phyloP scores from a whole-genome alignment of 92 coral and sea anemone species.

The Porites rus region DNA sequence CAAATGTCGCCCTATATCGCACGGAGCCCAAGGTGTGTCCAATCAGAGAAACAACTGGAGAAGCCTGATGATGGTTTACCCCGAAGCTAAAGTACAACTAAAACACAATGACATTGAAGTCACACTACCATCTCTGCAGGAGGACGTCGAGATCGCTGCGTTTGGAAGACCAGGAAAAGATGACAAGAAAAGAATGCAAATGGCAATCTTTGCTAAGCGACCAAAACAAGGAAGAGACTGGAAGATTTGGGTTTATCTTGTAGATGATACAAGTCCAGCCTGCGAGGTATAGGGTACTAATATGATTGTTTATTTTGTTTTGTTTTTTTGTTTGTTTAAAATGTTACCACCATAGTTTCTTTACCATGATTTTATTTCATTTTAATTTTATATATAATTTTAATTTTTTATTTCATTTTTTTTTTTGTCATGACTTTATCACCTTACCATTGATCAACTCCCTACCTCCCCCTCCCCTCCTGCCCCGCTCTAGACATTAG shows the following conservation, averaged over 20 bases:
- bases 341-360: too few species aligned
- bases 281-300: slow-evolving; percentile 1
- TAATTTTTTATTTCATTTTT: too few species aligned
- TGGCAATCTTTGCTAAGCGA: slow-evolving; percentile 30
- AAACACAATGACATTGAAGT: slow-evolving; percentile 48
- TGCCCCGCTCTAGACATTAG: too few species aligned
- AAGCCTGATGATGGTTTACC: not conserved
- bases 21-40: not conserved
- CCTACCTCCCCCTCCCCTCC: too few species aligned
- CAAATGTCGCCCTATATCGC: slow-evolving; percentile 6
- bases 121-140: not conserved
- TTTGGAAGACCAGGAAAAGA: slow-evolving; percentile 41
- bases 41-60: not conserved
- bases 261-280: slow-evolving; percentile 36
- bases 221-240: slow-evolving; percentile 36
- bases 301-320: too few species aligned
- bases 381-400: too few species aligned
- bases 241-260: slow-evolving; percentile 35
- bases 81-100: slow-evolving; percentile 16
- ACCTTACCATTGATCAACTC: too few species aligned
- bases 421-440: too few species aligned
- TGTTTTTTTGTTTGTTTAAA: too few species aligned
- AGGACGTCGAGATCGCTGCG: slow-evolving; percentile 36
- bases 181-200: slow-evolving; percentile 52
- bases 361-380: too few species aligned